Evolutionary conservation across 2,113 vertebrate genomes (phyloP).

Genomic region (Rostratula benghalensis): DNA sequence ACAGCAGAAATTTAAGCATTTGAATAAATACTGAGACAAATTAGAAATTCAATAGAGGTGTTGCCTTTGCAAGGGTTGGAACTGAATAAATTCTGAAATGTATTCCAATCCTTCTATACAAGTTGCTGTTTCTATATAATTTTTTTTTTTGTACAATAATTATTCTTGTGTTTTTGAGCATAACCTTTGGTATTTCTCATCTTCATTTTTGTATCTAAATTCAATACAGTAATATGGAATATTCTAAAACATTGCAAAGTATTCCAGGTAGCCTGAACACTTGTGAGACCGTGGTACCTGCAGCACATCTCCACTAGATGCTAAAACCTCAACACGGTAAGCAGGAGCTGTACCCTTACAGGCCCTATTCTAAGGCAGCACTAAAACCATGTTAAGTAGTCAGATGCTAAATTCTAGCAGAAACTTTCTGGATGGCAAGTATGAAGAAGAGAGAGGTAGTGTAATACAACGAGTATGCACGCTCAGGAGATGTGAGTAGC

Average conservation of each 20-base stretch:
- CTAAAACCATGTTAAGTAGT: background rate
- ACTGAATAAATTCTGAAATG: background rate
- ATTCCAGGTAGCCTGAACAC: background rate
- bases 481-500: background rate
- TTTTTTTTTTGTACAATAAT: background rate
- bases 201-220: background rate
- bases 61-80: background rate
- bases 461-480: too few species aligned
- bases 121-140: background rate
- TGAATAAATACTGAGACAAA: background rate
- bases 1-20: background rate
- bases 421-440: background rate
- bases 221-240: background rate
- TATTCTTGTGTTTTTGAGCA: background rate
- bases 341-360: background rate
- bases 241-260: background rate
- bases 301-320: too few species aligned
- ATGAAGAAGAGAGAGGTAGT: background rate
- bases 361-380: background rate
- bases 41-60: background rate
- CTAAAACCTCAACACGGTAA: background rate
- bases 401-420: background rate
- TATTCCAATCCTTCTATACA: background rate
- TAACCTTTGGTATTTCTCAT: background rate
- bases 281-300: too few species aligned